phyloP scores from a whole-genome alignment of 2,113 vertebrate species.

The Xiphophorus couchianus region DNA sequence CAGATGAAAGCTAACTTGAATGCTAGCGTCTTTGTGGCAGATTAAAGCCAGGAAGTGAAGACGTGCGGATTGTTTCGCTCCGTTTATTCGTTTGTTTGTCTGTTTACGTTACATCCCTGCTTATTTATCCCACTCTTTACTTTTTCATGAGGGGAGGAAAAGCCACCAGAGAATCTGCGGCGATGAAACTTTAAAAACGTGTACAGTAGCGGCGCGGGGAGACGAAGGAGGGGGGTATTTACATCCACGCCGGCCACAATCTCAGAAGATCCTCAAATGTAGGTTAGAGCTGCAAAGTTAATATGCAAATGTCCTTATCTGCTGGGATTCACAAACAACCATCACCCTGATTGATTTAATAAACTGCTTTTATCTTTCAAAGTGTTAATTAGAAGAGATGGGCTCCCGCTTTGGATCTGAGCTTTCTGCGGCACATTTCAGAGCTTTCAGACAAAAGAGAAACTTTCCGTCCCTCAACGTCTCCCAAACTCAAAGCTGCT shows the following conservation, averaged over 20 bases:
- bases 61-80: slow-evolving; percentile 51
- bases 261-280: slow-evolving; percentile 93
- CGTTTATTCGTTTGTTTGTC: slow-evolving; percentile 69
- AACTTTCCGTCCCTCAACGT: slow-evolving; percentile 61
- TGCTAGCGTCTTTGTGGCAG: slow-evolving; percentile 26
- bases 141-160: slow-evolving; percentile 77
- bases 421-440: slow-evolving; percentile 71
- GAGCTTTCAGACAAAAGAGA: slow-evolving; percentile 74
- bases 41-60: slow-evolving; percentile 51
- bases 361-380: slow-evolving; percentile 99
- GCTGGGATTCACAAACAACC: slow-evolving; percentile 99
- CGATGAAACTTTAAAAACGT: slow-evolving; percentile 77
- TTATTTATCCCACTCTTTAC: slow-evolving; percentile 78
- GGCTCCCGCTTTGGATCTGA: slow-evolving; percentile 82
- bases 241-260: slow-evolving; percentile 90
- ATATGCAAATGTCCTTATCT: slow-evolving; percentile 99
- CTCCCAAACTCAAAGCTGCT: slow-evolving; percentile 37
- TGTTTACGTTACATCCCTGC: slow-evolving; percentile 69
- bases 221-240: slow-evolving; percentile 81
- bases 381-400: slow-evolving; percentile 99
- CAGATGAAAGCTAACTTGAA: slow-evolving; percentile 31
- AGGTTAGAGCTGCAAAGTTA: slow-evolving; percentile 97
- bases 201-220: slow-evolving; percentile 66
- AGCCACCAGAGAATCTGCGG: slow-evolving; percentile 68
- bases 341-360: slow-evolving; percentile 99